phyloP scores from a whole-genome alignment of 2,888 invertebrate genomes.

The Eledone cirrhosa region DNA sequence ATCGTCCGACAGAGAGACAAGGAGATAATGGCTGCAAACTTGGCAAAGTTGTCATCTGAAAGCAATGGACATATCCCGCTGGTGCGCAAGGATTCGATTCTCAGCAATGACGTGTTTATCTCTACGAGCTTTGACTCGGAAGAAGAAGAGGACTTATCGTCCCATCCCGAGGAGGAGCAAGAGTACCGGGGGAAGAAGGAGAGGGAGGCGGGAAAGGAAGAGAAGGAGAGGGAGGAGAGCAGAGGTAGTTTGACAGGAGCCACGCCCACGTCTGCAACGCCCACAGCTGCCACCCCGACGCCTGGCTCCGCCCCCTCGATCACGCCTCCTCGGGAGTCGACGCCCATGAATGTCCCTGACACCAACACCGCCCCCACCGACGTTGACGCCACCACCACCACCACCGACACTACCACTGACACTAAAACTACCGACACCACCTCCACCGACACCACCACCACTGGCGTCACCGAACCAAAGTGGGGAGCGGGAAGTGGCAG shows the following conservation, averaged over 20 bases:
- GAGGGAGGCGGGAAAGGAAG: no score
- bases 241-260: no score
- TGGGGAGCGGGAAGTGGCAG: conserved; percentile 37
- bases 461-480: conserved; percentile 54
- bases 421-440: no score
- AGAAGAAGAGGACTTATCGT: conserved; percentile 57
- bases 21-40: conserved; percentile 80
- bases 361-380: conserved; percentile 58
- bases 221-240: no score
- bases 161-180: conserved; percentile 57
- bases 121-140: conserved; percentile 65
- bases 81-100: conserved; percentile 66
- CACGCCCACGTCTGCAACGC: no score
- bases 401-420: no score
- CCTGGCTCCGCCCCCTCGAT: no score
- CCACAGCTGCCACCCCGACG: no score
- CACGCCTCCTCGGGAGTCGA: no score
- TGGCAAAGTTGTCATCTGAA: conserved; percentile 84
- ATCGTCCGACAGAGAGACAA: conserved; percentile 74
- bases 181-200: no score
- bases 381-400: no score
- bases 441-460: conserved; percentile 55
- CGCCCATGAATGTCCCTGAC: conserved; percentile 62
- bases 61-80: conserved; percentile 64
- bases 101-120: conserved; percentile 69